phyloP scores from a whole-genome alignment of 2,797 vertebrate species.

The Australoheros facetus region DNA sequence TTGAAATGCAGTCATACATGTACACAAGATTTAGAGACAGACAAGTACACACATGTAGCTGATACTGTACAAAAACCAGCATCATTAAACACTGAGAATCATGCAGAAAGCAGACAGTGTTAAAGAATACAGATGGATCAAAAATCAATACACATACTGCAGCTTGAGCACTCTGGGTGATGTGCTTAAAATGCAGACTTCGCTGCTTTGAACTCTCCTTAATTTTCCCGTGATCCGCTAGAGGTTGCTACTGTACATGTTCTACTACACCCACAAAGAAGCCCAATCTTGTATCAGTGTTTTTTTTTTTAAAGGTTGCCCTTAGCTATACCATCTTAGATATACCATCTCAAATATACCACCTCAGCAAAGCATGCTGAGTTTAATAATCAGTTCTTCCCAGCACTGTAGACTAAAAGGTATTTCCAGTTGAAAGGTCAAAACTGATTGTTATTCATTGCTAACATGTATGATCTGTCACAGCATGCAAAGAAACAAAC shows the following conservation, averaged over 20 bases:
- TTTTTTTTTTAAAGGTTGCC: not conserved
- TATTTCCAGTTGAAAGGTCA: not conserved
- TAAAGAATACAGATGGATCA: conserved; percentile 75
- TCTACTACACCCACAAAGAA: conserved; percentile 41
- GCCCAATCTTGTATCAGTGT: not conserved
- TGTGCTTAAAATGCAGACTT: conserved; percentile 70
- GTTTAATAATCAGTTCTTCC: not conserved
- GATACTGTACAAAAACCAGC: conserved; percentile 62
- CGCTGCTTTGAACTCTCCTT: conserved; percentile 56
- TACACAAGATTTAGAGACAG: conserved; percentile 66
- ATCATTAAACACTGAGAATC: conserved; percentile 65
- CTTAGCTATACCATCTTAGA: not conserved
- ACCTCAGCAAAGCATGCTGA: not conserved
- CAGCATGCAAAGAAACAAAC: not conserved
- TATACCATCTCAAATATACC: not conserved
- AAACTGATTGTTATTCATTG: conserved; percentile 1
- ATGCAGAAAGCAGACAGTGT: conserved; percentile 75
- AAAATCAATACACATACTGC: conserved; percentile 76
- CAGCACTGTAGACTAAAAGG: not conserved
- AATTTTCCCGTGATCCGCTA: conserved; percentile 59
- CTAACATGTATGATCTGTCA: not conserved
- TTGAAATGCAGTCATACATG: conserved; percentile 65
- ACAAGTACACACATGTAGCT: conserved; percentile 66
- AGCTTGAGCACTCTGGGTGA: conserved; percentile 67
- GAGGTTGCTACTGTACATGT: conserved; percentile 60